Conservation (phyloP, 2,888 invertebrate genomes). For the Drosophila pseudotakahashii region DNA sequence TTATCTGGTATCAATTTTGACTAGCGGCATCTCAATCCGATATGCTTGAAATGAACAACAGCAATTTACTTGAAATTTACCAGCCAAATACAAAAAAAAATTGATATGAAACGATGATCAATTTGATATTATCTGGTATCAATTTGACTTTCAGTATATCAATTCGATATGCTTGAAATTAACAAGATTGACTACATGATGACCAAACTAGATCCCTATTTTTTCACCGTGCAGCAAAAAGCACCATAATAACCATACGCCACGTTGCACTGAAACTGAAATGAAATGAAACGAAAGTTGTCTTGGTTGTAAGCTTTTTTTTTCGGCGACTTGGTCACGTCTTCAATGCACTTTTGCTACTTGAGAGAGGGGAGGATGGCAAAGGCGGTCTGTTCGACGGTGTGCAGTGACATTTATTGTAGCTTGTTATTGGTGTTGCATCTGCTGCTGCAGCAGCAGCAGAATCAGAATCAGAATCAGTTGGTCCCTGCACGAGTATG, state of each 20-base stretch:
- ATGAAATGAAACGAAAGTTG: slow-evolving; percentile 45
- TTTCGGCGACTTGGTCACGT: slow-evolving; percentile 69
- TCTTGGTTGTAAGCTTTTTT: slow-evolving; percentile 37
- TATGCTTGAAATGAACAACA: too few species aligned
- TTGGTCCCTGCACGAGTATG: slow-evolving; percentile 41
- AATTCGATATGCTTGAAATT: too few species aligned
- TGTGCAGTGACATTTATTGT: slow-evolving; percentile 59
- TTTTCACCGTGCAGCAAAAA: not conserved
- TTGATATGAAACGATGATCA: too few species aligned
- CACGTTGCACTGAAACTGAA: slow-evolving; percentile 49
- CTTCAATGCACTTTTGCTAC: slow-evolving; percentile 63
- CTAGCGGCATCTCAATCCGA: too few species aligned
- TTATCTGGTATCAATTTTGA: too few species aligned
- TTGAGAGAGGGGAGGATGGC: not conserved
- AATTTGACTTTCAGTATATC: too few species aligned
- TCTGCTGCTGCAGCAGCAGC: slow-evolving; percentile 6
- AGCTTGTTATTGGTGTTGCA: slow-evolving; percentile 34
- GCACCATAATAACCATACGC: slow-evolving; percentile 68
- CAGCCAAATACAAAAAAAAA: too few species aligned
- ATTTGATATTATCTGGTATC: too few species aligned
- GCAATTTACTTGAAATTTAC: too few species aligned
- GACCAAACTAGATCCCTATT: not conserved
- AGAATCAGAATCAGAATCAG: slow-evolving; percentile 49
- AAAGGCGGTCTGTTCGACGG: not conserved
- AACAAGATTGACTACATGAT: too few species aligned